A percentile compares a stretch with the other conserved stretches of the same genome.
Evolutionary conservation across 1,140 invertebrate genomes (phyloP).

Genomic region (Formica exsecta): DNA sequence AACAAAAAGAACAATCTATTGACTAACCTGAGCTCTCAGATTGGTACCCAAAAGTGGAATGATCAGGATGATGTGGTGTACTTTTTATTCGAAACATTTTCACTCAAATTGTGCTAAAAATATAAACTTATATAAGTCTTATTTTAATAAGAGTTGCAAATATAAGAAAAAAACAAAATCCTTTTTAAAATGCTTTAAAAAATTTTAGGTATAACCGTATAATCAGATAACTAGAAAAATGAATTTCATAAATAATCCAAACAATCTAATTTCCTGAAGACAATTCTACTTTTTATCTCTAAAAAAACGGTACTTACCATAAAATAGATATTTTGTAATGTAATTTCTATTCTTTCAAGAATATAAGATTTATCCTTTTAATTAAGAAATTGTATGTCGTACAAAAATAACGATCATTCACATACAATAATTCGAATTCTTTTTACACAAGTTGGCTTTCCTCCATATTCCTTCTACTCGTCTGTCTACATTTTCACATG

Average conservation of each 20-base stretch:
- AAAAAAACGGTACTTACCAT: neutral
- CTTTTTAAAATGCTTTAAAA: neutral
- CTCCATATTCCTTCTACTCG: too few species aligned
- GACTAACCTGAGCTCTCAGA: neutral
- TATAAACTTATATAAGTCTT: neutral
- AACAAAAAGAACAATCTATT: neutral
- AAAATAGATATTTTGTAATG: neutral
- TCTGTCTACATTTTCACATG: neutral
- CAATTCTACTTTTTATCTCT: neutral
- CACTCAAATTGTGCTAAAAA: neutral
- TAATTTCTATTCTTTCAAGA: neutral
- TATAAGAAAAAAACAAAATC: neutral
- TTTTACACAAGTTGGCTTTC: neutral
- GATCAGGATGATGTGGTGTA: neutral
- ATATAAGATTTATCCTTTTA: neutral
- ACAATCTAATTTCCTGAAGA: neutral
- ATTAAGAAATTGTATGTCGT: neutral
- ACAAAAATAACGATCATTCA: neutral
- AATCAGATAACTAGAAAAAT: neutral
- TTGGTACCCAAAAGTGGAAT: neutral
- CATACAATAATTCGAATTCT: neutral
- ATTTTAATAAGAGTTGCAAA: slow-evolving; percentile 2
- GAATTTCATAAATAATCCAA: neutral
- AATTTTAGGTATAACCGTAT: neutral
- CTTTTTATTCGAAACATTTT: neutral